A percentile compares a stretch with the other conserved stretches of the same genome.
These are phyloP conservation scores for Drosophila crucigera DNA, from an alignment of 2,888 invertebrate genomes.

Conservation along the genomic window DNA sequence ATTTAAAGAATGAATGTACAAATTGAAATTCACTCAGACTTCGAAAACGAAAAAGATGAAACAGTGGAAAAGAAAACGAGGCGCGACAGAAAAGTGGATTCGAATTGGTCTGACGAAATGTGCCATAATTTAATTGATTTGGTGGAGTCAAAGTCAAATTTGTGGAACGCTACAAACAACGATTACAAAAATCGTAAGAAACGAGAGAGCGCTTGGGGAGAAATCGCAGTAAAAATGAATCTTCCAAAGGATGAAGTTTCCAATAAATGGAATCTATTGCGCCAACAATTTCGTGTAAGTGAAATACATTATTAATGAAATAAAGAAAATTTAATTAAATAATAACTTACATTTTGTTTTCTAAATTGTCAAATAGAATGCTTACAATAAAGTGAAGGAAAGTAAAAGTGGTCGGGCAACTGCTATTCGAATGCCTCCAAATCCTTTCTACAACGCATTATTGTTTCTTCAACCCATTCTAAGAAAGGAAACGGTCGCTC, in stretches of 20 bases:
- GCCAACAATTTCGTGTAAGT: background rate
- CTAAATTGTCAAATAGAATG: too few relatives aligned
- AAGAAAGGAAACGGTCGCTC: too few relatives aligned
- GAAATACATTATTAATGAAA: background rate
- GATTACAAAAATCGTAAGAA: background rate
- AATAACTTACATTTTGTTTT: too few relatives aligned
- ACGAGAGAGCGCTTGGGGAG: background rate
- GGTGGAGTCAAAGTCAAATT: background rate
- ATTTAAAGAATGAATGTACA: background rate
- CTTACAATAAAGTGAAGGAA: too few relatives aligned
- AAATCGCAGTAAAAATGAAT: background rate
- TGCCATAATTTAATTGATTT: background rate
- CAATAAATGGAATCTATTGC: background rate
- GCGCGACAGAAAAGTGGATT: background rate
- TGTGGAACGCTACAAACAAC: background rate
- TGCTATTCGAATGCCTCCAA: too few relatives aligned
- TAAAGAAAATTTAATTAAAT: too few relatives aligned
- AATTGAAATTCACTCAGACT: background rate
- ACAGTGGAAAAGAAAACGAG: background rate
- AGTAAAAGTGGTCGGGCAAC: too few relatives aligned
- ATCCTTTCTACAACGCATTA: too few relatives aligned
- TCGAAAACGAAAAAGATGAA: background rate
- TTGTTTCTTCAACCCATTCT: too few relatives aligned
- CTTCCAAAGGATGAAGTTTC: background rate
- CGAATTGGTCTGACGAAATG: background rate